phyloP scores from a whole-genome alignment of 2,888 invertebrate genomes.

The Phrixothrix hirtus region DNA sequence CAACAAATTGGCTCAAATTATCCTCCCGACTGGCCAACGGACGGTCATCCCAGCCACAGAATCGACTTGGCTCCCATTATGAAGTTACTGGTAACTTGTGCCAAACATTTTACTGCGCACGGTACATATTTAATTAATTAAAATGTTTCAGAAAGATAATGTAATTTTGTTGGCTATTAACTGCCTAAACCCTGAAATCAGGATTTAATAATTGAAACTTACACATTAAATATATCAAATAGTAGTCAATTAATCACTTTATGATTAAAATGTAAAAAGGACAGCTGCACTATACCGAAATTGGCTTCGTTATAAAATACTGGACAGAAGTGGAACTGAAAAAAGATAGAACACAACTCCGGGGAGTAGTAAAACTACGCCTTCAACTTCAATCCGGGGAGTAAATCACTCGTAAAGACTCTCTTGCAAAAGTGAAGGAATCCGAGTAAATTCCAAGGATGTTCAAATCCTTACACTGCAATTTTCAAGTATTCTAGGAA shows the following conservation, averaged over 20 bases:
- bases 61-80: conserved; percentile 19
- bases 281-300: neutral
- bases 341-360: conserved; percentile 12
- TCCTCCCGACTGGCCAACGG: conserved; percentile 33
- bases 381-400: conserved; percentile 17
- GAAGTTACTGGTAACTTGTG: conserved; percentile 22
- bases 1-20: conserved; percentile 51
- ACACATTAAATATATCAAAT: neutral
- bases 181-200: neutral
- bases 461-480: conserved; percentile 3
- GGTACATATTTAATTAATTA: conserved; percentile 19
- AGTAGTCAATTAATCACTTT: neutral
- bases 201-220: neutral
- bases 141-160: conserved; percentile 2
- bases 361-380: conserved; percentile 24
- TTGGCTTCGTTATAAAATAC: conserved; percentile 6
- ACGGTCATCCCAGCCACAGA: conserved; percentile 22
- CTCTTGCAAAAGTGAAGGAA: conserved; percentile 7
- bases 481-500: neutral
- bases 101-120: conserved; percentile 17
- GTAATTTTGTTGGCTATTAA: neutral
- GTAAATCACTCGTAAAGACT: conserved; percentile 19
- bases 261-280: neutral
- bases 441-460: conserved; percentile 11
- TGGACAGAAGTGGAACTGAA: conserved; percentile 8